Conservation (phyloP, 2,113 vertebrate genomes). For the Tiliqua scincoides region DNA sequence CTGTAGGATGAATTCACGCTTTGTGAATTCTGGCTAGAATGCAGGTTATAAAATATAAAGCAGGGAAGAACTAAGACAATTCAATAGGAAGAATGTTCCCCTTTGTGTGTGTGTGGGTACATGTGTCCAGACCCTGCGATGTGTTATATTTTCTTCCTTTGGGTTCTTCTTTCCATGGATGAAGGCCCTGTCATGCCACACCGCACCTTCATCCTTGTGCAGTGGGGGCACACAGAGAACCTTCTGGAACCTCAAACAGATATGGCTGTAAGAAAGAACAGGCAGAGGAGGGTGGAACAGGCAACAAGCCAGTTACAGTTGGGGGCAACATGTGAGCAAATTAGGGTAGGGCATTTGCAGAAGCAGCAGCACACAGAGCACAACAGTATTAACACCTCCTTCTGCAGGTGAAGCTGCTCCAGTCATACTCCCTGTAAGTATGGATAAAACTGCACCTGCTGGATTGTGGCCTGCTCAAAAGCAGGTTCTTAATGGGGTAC, state of each 20-base stretch:
- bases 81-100: not conserved
- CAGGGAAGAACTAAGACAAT: not conserved
- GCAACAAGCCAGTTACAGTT: not conserved
- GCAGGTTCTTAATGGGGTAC: not conserved
- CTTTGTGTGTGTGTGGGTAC: too few species aligned
- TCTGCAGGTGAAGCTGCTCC: not conserved
- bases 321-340: not conserved
- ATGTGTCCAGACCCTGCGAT: not conserved
- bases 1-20: too few species aligned
- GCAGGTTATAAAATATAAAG: too few species aligned
- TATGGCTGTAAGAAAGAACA: not conserved
- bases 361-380: not conserved
- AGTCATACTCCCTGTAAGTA: not conserved
- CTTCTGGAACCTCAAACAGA: not conserved
- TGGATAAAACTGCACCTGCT: not conserved
- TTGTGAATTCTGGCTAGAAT: not conserved
- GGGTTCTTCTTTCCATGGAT: not conserved
- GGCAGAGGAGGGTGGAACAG: too few species aligned
- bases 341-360: accelerated
- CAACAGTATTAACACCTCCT: not conserved
- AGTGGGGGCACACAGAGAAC: not conserved
- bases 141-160: not conserved
- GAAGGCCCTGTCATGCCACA: too few species aligned
- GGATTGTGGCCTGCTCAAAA: not conserved
- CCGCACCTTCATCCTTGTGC: too few species aligned